phyloP scores from a whole-genome alignment of 2,888 invertebrate species.

The Eugnorisma glareosa region DNA sequence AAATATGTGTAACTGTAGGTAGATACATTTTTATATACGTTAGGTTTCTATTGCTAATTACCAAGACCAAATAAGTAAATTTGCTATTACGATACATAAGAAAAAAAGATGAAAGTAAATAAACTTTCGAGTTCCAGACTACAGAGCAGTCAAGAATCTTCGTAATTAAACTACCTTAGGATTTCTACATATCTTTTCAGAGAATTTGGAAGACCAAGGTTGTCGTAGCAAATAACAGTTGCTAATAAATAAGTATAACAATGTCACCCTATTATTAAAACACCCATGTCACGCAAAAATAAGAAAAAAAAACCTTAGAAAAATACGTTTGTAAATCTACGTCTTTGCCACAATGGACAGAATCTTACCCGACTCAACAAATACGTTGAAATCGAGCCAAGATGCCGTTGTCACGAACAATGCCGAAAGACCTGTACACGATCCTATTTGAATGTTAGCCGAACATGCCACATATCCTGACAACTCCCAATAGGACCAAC shows the following conservation, averaged over 20 bases:
- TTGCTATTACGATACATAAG: not conserved
- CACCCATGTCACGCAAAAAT: constrained; percentile 17
- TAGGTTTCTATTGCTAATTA: constrained; percentile 1
- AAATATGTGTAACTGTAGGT: not conserved
- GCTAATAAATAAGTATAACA: not conserved
- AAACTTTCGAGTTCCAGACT: not conserved
- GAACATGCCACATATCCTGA: constrained; percentile 68
- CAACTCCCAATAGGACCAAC: constrained; percentile 57
- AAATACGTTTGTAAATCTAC: constrained; percentile 30
- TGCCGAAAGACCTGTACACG: constrained; percentile 47
- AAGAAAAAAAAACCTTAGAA: constrained; percentile 20
- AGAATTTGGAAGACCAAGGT: not conserved
- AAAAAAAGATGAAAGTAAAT: not conserved
- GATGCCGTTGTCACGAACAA: constrained; percentile 55
- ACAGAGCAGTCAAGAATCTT: no score
- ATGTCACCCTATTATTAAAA: constrained; percentile 14
- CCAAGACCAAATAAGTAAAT: not conserved
- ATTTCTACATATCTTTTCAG: not conserved
- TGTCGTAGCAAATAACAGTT: no score
- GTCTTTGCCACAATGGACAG: constrained; percentile 47
- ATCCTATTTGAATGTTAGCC: constrained; percentile 56
- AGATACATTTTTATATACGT: not conserved
- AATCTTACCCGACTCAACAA: constrained; percentile 61
- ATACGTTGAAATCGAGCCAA: constrained; percentile 59
- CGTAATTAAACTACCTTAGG: not conserved